These are phyloP conservation scores for Drosophila malerkotliana DNA, from an alignment of 1,140 invertebrate genomes.

Conservation along the genomic window DNA sequence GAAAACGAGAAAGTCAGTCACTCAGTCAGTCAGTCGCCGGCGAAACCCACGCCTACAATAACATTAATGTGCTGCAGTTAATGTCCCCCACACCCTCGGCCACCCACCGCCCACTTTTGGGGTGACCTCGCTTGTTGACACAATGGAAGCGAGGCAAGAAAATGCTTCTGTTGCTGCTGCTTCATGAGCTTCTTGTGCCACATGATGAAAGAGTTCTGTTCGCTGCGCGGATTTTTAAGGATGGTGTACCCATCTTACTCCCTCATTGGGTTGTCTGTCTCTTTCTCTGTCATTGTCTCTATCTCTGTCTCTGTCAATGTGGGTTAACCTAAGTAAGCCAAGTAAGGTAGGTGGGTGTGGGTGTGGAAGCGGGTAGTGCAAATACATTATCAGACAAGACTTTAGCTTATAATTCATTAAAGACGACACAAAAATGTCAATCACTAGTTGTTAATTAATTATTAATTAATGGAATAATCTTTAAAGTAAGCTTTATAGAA, in stretches of 20 bases:
- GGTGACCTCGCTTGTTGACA: constrained; percentile 75
- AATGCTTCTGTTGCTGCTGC: constrained; percentile 28
- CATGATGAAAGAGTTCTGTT: constrained; percentile 53
- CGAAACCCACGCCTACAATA: constrained; percentile 73
- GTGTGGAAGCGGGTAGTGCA: neutral
- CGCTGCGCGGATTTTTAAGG: constrained; percentile 38
- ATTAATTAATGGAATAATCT: neutral
- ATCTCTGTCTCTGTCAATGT: constrained; percentile 60
- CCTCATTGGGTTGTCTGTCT: constrained; percentile 10
- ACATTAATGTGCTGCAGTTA: constrained; percentile 79
- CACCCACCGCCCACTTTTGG: neutral
- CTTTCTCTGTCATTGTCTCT: constrained; percentile 45
- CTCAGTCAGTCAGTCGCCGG: constrained; percentile 55
- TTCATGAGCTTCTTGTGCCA: neutral
- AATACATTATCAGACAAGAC: constrained; percentile 5
- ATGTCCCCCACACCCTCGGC: constrained; percentile 31
- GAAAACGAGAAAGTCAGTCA: constrained; percentile 19
- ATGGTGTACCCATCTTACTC: constrained; percentile 8
- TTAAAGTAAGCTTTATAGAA: neutral
- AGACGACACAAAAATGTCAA: neutral
- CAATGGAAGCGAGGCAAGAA: constrained; percentile 62
- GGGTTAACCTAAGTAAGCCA: constrained; percentile 75
- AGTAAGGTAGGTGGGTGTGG: constrained; percentile 19
- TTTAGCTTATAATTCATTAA: neutral
- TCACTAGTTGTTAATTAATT: neutral